Evolutionary conservation across 2,797 vertebrate genomes (phyloP).

Genomic region (Numenius phaeopus): DNA sequence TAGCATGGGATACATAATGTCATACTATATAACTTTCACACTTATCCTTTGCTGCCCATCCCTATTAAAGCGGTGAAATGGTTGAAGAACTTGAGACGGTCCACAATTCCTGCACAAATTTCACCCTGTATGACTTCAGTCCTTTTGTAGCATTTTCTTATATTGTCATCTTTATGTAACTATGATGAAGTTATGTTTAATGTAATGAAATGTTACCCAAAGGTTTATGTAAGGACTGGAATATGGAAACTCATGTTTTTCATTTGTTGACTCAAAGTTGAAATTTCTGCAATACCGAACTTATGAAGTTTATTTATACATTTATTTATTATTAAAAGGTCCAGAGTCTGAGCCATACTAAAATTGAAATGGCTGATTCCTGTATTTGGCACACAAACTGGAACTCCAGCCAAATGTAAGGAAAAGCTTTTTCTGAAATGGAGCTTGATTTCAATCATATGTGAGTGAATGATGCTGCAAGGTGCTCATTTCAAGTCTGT

Average conservation of each 20-base stretch:
- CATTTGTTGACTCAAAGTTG: not conserved
- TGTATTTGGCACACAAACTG: not conserved
- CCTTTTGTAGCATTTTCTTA: not conserved
- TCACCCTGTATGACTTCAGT: not conserved
- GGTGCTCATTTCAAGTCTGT: not conserved
- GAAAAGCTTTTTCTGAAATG: not conserved
- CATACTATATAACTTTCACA: not conserved
- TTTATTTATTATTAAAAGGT: not conserved
- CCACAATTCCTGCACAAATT: not conserved
- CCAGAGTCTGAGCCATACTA: not conserved
- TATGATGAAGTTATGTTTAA: not conserved
- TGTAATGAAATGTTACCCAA: not conserved
- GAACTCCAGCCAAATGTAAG: not conserved
- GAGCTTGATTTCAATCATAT: slow-evolving; percentile 49
- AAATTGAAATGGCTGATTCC: not conserved
- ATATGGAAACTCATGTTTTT: not conserved
- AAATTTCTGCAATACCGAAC: not conserved
- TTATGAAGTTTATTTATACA: not conserved
- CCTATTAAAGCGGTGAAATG: not conserved
- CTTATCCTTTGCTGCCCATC: not conserved
- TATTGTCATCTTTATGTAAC: not conserved
- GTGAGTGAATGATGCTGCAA: slow-evolving; percentile 1
- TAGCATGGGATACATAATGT: not conserved
- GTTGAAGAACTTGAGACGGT: not conserved
- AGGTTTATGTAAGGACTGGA: not conserved